Base-by-base conservation (phyloP, 2,113 vertebrate species). In the Tonatia bakeri region DNA sequence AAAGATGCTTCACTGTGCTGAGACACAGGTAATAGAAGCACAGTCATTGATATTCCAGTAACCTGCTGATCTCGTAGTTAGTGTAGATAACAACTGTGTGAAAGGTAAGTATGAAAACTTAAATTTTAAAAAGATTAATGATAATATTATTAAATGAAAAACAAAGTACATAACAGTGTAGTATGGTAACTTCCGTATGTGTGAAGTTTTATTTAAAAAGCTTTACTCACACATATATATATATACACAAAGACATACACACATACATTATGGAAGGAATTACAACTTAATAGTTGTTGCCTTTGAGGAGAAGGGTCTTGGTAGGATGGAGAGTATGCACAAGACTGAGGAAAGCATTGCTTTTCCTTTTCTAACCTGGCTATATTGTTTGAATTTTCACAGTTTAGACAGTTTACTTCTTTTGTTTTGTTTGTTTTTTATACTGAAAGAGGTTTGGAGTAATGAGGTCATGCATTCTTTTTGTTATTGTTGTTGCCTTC, bases 101-200 rank as follows among this genome's bases (percentile, higher is more conserved):
- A 90, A 93, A 70, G 40, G 82, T 28, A 94, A 40, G n/a, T 87
- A 24, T 59, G n/a, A 85, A 95, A 93, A 92, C 43, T 67, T 85
- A 88, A n/a, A 83, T 77, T 77, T 67, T 4, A 70, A 76, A 89
- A 91, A 65, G 36, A n/a, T 47, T 70, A 45, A 52, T 82, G 5
- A 56, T 79, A 43, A 43, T 22, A 61, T 94, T 89, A 70, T 76
- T 89, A 94, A 94, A 54, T 87, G 17, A 47, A n/a, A 80, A 70
- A 65, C n/a, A 61, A 90, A 50, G 22, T 88, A 0, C 11, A 3
- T 85, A 65, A 76, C 8, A 43, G 24, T 90, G 2, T 38, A 65
- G 54, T 82, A 77, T 65, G 31, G 38, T 73, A 40, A 1, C 31
- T 80, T 64, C 47, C 56, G 1, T 72, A 33, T 64, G 11, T 70